Evolutionary conservation across 2,113 vertebrate genomes (phyloP), one percentile per base, ranked within the genome.

Genomic region (Seriola quinqueradiata): DNA sequence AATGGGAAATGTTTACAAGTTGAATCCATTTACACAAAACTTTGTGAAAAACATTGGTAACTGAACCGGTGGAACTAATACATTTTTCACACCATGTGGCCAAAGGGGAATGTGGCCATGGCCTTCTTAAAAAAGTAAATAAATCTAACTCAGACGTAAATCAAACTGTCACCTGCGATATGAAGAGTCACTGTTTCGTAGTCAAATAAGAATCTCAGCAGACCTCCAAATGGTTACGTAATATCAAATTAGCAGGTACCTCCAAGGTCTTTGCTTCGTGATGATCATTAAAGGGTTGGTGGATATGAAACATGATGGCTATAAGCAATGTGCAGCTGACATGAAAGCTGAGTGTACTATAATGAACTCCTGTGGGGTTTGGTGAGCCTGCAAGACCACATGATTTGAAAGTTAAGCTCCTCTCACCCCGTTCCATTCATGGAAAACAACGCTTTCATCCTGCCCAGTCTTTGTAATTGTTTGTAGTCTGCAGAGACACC

Each of bases 301-400:
- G 55, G 44, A 82, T 61, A 52, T 77, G 38, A 76, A 57, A 52
- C 48, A 63, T 11, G 38, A 17, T 42, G 21, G 21, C 60, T 79
- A 52, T 32, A 64, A 28, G 54, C 25, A 58, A 70, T 66, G 34
- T 52, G 25, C 67, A 36, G 32, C 55, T 73, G 59, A 72, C 42
- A 55, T 32, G 12, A 75, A 58, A 57, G 12, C 32, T 50, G 8
- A 50, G 42, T 48, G 17, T 19, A 40, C 54, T 71, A 16, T 42
- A 55, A 16, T 44, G 6, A 40, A 70, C 13, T 52, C 14, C 50
- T 66, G n/a, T 17, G 46, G 19, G 32, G n/a, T 42, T 46, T 52
- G 36, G 11, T 36, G 9, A 70, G 72, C 57, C 38, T 78, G 48
- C 12, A 46, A 13, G 42, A 71, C 1, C 3, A 25, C 25, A 25